A percentile compares a stretch with the other conserved stretches of the same genome.
These are phyloP conservation scores for Scaptomyza pallida DNA, from an alignment of 1,140 invertebrate genomes.

Conservation along the genomic window DNA sequence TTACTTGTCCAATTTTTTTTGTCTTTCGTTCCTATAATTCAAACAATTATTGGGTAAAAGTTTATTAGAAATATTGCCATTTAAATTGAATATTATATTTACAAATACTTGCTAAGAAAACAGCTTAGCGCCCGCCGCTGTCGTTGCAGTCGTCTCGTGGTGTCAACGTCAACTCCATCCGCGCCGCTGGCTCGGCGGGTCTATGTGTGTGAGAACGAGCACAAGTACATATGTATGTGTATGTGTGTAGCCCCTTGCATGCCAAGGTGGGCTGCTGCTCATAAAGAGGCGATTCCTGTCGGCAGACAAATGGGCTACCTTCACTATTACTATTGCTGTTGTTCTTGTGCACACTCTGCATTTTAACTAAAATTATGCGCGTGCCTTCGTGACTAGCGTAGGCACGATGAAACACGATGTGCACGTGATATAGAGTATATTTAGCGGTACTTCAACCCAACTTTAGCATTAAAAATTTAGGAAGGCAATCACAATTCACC, in stretches of 20 bases:
- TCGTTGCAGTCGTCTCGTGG: constrained; percentile 40
- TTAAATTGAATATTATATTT: constrained; percentile 40
- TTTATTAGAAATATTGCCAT: constrained; percentile 19
- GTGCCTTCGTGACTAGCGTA: neutral
- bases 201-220: constrained; percentile 1
- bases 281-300: constrained; percentile 33
- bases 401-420: neutral
- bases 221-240: neutral
- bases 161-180: constrained; percentile 49
- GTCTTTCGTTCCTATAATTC: neutral
- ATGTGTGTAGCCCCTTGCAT: constrained; percentile 29
- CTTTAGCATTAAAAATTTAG: neutral
- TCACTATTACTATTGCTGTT: constrained; percentile 14
- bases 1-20: constrained; percentile 12
- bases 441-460: no score
- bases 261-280: constrained; percentile 27
- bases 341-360: constrained; percentile 6
- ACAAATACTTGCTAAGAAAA: constrained; percentile 33
- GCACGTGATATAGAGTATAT: neutral
- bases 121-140: constrained; percentile 21
- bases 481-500: neutral
- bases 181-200: constrained; percentile 23
- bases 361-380: neutral
- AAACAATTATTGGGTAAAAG: constrained; percentile 23
- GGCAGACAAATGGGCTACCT: constrained; percentile 20